Conservation (phyloP, 2,797 vertebrate species). For the Oreonectes daqikongensis region DNA sequence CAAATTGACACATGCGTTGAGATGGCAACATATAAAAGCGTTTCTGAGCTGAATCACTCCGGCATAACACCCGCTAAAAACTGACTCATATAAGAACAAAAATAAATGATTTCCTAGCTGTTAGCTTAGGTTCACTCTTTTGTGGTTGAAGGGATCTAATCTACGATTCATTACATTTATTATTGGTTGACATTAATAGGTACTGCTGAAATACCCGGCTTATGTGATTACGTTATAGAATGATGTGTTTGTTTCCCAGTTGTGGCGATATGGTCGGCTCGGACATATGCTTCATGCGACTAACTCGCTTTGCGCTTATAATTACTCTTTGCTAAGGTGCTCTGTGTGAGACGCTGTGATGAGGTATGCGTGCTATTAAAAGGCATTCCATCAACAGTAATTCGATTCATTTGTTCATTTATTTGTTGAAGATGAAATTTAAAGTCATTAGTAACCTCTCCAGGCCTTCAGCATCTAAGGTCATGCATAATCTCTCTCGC, state of each 20-base stretch:
- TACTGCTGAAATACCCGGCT: slow-evolving; percentile 17
- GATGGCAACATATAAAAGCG: slow-evolving; percentile 8
- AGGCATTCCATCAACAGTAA: slow-evolving; percentile 61
- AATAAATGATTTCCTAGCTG: neutral
- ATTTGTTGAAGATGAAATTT: slow-evolving; percentile 65
- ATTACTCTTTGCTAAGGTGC: slow-evolving; percentile 38
- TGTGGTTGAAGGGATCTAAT: neutral
- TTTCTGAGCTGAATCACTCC: neutral
- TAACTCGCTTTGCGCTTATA: slow-evolving; percentile 13
- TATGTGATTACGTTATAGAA: slow-evolving; percentile 25
- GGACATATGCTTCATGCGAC: slow-evolving; percentile 1
- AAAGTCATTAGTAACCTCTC: slow-evolving; percentile 65
- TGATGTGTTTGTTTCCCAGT: slow-evolving; percentile 27
- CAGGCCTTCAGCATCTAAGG: slow-evolving; percentile 37
- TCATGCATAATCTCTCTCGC: slow-evolving; percentile 25
- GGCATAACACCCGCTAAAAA: neutral
- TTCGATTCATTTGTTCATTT: slow-evolving; percentile 70
- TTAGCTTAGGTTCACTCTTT: slow-evolving; percentile 1
- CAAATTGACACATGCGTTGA: slow-evolving; percentile 14
- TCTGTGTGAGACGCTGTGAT: slow-evolving; percentile 53
- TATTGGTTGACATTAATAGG: slow-evolving; percentile 28
- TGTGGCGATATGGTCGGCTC: slow-evolving; percentile 3
- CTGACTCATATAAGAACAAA: neutral
- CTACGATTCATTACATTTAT: neutral
- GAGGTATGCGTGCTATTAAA: slow-evolving; percentile 58